Evolutionary conservation across 2,797 vertebrate genomes (phyloP), one percentile per base, ranked within the genome.

Genomic region (Sebastes vulpes): DNA sequence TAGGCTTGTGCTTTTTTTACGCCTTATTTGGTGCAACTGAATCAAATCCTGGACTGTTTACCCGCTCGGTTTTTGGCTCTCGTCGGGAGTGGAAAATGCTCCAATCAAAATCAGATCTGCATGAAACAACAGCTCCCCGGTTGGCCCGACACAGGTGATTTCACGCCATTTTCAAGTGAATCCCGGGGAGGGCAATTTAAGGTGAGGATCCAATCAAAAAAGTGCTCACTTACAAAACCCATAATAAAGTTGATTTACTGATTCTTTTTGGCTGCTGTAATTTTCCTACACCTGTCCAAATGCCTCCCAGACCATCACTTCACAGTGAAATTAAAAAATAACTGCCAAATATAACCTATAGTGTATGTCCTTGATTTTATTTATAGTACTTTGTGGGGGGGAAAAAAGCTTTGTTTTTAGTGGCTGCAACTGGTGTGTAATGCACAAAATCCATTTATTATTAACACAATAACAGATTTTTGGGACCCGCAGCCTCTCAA

Each of bases 71-170:
- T 74, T 74, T 80, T 63, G 66, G 58, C 53, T 79, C 52, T 20
- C 7, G 3, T 73, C 64, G 23, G 65, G 12, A 52, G n/a, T 4
- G 9, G 35, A 56, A 65, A 84, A 73, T 8, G 50, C 31, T 63
- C 71, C 81, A 73, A 65, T 89, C 60, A 65, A 50, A 77, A 82
- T 90, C 72, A 65, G 54, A 81, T 86, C 75, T 85, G 71, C 69
- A 79, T 84, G 77, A 87, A 85, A 78, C 82, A 86, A 78, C 76
- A 72, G 60, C 60, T 64, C 52, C 35, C 31, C 25, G 2, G 72
- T 58, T 72, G 10, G 58, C n/a, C 42, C 8, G 50, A 82, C 65
- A 64, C 67, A 48, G 65, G 69, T 71, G 75, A 79, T 87, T 91
- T 87, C 86, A 76, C 3, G 6, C 53, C 60, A 77, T 71, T 86